These are phyloP conservation scores for Lithosia quadra DNA, from an alignment of 2,888 invertebrate genomes.

Conservation along the genomic window DNA sequence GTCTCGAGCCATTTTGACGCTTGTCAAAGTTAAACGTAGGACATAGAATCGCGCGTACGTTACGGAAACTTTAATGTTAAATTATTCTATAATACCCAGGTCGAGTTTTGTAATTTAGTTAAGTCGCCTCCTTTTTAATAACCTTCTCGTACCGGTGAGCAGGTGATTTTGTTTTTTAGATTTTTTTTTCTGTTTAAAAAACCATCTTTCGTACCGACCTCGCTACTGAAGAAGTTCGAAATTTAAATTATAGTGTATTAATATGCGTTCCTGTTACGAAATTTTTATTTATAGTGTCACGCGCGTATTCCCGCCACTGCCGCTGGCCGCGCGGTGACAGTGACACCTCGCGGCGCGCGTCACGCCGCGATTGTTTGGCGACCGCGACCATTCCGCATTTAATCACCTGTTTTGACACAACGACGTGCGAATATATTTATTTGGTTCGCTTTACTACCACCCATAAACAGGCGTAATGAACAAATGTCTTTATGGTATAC, in stretches of 20 bases:
- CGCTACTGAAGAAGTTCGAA: conserved; percentile 85
- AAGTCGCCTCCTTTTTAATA: conserved; percentile 86
- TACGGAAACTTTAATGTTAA: conserved; percentile 68
- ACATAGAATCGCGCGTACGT: conserved; percentile 71
- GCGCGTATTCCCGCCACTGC: conserved; percentile 62
- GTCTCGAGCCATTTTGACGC: conserved; percentile 78
- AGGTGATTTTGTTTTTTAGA: conserved; percentile 77
- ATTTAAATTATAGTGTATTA: conserved; percentile 85
- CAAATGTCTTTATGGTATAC: conserved; percentile 82
- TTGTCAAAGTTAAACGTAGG: conserved; percentile 77
- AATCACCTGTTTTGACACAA: conserved; percentile 69
- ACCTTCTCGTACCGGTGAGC: conserved; percentile 76
- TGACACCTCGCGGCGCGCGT: conserved; percentile 38
- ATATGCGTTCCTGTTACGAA: conserved; percentile 74
- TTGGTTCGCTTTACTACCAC: conserved; percentile 68
- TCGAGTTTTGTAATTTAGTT: conserved; percentile 86
- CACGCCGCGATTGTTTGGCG: conserved; percentile 55
- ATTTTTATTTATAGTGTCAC: conserved; percentile 74
- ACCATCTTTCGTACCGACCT: conserved; percentile 58
- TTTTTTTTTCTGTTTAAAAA: conserved; percentile 64
- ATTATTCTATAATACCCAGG: conserved; percentile 84
- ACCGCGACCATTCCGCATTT: conserved; percentile 50
- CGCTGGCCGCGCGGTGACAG: conserved; percentile 37
- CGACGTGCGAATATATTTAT: conserved; percentile 77
- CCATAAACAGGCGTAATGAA: conserved; percentile 80